These are phyloP conservation scores for Parazoanthus darwini DNA, from an alignment of 92 coral and sea anemone genomes.

Conservation along the genomic window DNA sequence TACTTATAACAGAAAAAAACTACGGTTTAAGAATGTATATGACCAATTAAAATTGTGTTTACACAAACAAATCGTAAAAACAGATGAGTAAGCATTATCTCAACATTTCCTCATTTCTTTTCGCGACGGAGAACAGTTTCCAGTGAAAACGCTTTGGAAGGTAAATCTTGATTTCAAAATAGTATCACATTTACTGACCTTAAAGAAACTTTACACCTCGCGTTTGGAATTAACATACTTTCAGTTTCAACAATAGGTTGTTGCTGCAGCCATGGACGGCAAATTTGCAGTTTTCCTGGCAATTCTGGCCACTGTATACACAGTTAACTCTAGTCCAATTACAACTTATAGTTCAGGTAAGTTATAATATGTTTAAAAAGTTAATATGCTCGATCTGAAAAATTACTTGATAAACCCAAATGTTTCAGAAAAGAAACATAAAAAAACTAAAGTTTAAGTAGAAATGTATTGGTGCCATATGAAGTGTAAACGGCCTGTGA, in stretches of 20 bases:
- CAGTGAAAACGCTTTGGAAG: neutral
- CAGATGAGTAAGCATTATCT: slow-evolving; percentile 41
- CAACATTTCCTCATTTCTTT: slow-evolving; percentile 32
- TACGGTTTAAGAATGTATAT: neutral
- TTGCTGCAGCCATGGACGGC: slow-evolving; percentile 39
- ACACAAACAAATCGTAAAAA: slow-evolving; percentile 22
- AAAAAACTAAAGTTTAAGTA: neutral
- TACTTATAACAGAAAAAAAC: neutral
- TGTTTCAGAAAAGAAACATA: neutral
- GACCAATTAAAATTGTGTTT: slow-evolving; percentile 11
- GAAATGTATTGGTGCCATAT: neutral
- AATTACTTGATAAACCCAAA: too few species aligned
- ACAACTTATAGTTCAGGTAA: slow-evolving; percentile 25
- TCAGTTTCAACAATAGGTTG: neutral
- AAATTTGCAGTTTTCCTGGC: slow-evolving; percentile 20
- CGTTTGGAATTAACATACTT: neutral
- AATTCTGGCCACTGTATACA: slow-evolving; percentile 9
- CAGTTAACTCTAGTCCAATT: slow-evolving; percentile 24
- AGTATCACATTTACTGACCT: neutral
- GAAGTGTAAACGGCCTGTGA: neutral
- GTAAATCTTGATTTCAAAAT: neutral
- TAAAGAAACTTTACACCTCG: neutral
- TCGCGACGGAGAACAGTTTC: neutral
- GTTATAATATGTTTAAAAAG: neutral
- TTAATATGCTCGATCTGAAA: neutral